A percentile compares a stretch with the other conserved stretches of the same genome.
Conservation (phyloP, 2,888 invertebrate species). For the Stenichneumon culpator region DNA sequence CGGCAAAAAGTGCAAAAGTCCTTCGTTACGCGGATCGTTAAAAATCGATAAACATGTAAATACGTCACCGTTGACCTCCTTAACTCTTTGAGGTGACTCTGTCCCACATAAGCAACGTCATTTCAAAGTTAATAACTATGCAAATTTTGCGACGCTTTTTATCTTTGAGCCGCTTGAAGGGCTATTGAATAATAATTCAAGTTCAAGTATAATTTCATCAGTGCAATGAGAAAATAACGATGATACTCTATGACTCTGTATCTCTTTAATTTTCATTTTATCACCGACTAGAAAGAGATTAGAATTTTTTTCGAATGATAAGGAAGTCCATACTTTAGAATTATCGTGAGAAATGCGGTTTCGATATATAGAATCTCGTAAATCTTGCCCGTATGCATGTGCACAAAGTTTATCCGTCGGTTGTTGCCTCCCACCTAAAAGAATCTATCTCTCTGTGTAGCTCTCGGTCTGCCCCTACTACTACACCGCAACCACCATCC, state of each 20-base stretch:
- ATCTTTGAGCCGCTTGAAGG: background rate
- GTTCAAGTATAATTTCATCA: background rate
- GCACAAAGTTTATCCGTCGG: constrained; percentile 41
- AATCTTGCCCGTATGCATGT: constrained; percentile 29
- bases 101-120: background rate
- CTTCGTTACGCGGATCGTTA: background rate
- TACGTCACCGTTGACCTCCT: background rate
- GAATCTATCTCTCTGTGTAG: constrained; percentile 61
- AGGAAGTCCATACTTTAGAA: background rate
- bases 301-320: background rate
- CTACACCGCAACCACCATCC: constrained; percentile 70
- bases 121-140: background rate
- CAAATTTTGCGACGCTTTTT: background rate
- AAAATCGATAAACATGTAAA: constrained; percentile 1
- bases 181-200: background rate
- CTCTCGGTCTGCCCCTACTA: constrained; percentile 70
- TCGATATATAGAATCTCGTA: background rate
- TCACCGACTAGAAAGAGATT: background rate
- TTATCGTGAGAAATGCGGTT: background rate
- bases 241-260: background rate
- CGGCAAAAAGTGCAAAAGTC: background rate
- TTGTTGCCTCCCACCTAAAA: constrained; percentile 59
- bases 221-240: background rate
- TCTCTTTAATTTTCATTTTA: background rate
- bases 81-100: background rate